These are phyloP conservation scores for Carterocephalus palaemon DNA, from an alignment of 2,888 invertebrate species.

Conservation along the genomic window DNA sequence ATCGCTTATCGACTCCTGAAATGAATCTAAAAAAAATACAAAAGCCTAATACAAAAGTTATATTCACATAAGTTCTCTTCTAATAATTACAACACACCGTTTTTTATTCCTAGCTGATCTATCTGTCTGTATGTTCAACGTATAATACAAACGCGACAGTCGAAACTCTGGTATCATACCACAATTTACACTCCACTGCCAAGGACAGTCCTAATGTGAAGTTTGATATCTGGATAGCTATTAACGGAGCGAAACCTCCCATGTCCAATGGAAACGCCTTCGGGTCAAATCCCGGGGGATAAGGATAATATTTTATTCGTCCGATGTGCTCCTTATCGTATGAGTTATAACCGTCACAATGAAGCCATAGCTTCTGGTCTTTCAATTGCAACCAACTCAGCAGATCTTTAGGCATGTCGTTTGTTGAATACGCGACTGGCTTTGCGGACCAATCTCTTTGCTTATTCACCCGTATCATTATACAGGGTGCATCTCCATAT, in stretches of 20 bases:
- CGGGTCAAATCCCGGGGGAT: constrained; percentile 65
- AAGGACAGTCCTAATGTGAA: constrained; percentile 60
- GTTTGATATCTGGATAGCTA: constrained; percentile 59
- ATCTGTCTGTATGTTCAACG: constrained; percentile 46
- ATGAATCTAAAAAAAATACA: too few relatives aligned
- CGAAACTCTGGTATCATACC: constrained; percentile 57
- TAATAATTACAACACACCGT: background rate
- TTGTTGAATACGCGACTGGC: constrained; percentile 45
- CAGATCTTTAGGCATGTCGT: constrained; percentile 46
- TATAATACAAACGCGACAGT: constrained; percentile 55
- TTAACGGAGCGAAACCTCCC: constrained; percentile 44
- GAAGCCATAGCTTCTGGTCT: constrained; percentile 53
- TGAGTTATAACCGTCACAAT: constrained; percentile 54
- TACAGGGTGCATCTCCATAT: constrained; percentile 58
- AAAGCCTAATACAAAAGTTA: constrained; percentile 5
- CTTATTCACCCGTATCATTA: constrained; percentile 62
- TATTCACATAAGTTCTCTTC: constrained; percentile 12
- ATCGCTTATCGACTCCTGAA: too few relatives aligned
- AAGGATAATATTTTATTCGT: constrained; percentile 55
- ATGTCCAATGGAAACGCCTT: constrained; percentile 46
- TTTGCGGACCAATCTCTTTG: constrained; percentile 55
- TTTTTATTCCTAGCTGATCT: constrained; percentile 19
- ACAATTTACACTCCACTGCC: constrained; percentile 58
- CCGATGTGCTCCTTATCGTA: constrained; percentile 66
- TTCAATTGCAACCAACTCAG: constrained; percentile 46